Conservation (phyloP, 2,113 vertebrate species). For the Empidonax alnorum region DNA sequence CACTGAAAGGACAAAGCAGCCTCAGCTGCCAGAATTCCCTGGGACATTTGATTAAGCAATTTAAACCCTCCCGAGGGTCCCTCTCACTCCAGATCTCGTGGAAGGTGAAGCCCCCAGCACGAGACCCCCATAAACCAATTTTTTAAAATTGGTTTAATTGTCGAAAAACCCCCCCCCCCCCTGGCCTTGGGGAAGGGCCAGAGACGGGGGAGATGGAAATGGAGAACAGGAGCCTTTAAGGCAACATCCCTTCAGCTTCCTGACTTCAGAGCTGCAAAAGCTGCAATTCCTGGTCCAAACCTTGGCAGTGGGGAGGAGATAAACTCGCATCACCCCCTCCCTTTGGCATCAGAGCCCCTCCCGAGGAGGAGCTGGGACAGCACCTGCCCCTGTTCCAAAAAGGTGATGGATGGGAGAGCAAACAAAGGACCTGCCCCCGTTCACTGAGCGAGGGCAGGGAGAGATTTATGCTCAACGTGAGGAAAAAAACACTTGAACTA, state of each 20-base stretch:
- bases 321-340: neutral
- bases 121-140: neutral
- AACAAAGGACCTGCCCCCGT: no score
- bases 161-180: neutral
- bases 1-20: neutral
- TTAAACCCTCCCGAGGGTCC: neutral
- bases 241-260: neutral
- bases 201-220: neutral
- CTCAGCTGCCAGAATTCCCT: neutral
- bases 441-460: no score
- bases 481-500: no score
- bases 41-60: neutral
- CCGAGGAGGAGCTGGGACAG: neutral
- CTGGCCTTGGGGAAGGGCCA: neutral
- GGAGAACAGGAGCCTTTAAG: neutral
- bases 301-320: neutral
- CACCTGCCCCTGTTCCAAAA: no score
- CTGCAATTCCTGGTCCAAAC: neutral
- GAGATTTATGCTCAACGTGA: no score
- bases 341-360: neutral
- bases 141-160: neutral
- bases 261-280: neutral
- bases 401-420: no score
- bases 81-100: no score
- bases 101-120: neutral